Evolutionary conservation across 2,888 invertebrate species (phyloP).

Genomic region (Drepanosiphum platanoidis): DNA sequence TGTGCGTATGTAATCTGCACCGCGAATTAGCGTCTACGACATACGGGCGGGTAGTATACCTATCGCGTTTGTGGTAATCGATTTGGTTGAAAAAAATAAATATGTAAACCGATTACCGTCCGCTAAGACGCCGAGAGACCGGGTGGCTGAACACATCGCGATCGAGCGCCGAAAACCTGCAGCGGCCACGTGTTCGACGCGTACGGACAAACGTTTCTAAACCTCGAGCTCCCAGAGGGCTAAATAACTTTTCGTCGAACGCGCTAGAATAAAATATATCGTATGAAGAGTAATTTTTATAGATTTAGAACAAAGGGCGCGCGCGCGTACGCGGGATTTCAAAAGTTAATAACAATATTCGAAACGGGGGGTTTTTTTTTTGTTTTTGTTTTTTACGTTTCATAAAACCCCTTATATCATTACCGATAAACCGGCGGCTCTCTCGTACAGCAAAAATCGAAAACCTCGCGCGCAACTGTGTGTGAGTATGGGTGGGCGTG

Average conservation of each 20-base stretch:
- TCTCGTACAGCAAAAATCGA: background rate
- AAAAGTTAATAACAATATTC: background rate
- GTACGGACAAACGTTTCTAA: background rate
- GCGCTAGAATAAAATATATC: background rate
- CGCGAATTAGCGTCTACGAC: background rate
- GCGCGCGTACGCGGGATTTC: background rate
- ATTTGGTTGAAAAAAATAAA: background rate
- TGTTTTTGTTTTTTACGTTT: too few relatives aligned
- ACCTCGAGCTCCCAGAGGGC: background rate
- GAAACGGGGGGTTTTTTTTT: too few relatives aligned
- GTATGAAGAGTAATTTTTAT: background rate
- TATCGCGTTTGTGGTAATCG: background rate
- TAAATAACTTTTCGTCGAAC: background rate
- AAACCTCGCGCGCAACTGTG: too few relatives aligned
- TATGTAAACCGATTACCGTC: background rate
- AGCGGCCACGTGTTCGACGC: background rate
- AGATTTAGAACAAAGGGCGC: background rate
- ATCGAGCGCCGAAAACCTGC: background rate
- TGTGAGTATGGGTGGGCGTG: too few relatives aligned
- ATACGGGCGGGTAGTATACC: background rate
- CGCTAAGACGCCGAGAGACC: too few relatives aligned
- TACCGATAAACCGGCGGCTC: background rate
- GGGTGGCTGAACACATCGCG: background rate
- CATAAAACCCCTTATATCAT: background rate
- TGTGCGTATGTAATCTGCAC: too few relatives aligned